Conservation (phyloP, 2,888 invertebrate genomes). For the Bombylius major region DNA sequence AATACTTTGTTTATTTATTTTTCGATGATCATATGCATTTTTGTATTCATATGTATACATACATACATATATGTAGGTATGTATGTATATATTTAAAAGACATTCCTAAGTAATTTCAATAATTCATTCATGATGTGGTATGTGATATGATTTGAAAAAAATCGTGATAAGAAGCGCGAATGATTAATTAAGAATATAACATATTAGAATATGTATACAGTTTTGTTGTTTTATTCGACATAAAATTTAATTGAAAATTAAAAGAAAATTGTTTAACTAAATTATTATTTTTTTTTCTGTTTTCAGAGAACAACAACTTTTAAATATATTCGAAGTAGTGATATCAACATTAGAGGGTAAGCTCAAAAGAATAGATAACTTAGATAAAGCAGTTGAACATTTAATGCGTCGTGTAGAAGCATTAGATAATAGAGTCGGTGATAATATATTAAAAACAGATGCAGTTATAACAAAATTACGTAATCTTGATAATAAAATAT, state of each 20-base stretch:
- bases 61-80: background rate
- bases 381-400: conserved; percentile 79
- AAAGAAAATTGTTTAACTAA: no score
- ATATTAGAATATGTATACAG: no score
- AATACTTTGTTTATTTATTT: no score
- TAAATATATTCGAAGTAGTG: conserved; percentile 81
- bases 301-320: conserved; percentile 76
- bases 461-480: conserved; percentile 65
- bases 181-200: no score
- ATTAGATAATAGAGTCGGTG: conserved; percentile 66
- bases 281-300: no score
- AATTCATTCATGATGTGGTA: no score
- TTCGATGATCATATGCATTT: no score
- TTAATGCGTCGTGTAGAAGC: conserved; percentile 74
- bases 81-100: background rate
- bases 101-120: no score
- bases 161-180: no score
- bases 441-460: conserved; percentile 75
- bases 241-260: no score
- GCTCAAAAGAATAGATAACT: conserved; percentile 73
- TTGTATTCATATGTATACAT: background rate
- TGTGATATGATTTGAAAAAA: no score
- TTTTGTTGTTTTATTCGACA: no score
- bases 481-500: conserved; percentile 61
- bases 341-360: conserved; percentile 80